A percentile compares a stretch with the other conserved stretches of the same genome.
These are phyloP conservation scores for Benthosema pterotum DNA, from an alignment of 2,797 vertebrate species.

Conservation along the genomic window DNA sequence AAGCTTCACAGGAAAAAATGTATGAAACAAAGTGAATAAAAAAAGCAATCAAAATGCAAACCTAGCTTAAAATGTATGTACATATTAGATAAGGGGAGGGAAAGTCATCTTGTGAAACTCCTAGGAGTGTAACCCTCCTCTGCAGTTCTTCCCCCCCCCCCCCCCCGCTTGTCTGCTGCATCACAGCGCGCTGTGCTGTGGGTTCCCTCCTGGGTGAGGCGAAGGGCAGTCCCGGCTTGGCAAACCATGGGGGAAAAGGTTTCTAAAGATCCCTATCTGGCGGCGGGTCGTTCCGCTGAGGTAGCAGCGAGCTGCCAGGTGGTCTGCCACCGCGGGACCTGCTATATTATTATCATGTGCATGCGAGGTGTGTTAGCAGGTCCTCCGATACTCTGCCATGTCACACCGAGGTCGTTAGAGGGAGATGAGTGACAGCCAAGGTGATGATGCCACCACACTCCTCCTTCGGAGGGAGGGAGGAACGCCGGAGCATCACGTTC, in stretches of 20 bases:
- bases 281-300: conserved; percentile 47
- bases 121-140: not conserved
- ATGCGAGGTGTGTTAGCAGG: conserved; percentile 46
- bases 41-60: too few species aligned
- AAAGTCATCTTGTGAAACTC: too few species aligned
- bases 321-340: too few species aligned
- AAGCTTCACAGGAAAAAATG: too few species aligned
- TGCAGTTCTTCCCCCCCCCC: conserved; percentile 9
- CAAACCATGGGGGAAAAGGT: conserved; percentile 25
- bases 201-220: conserved; percentile 20
- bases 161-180: too few species aligned
- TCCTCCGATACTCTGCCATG: conserved; percentile 51
- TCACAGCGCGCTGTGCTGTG: too few species aligned
- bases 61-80: too few species aligned
- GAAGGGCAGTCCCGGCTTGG: conserved; percentile 29
- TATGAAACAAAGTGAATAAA: too few species aligned
- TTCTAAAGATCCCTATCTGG: conserved; percentile 34
- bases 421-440: conserved; percentile 69
- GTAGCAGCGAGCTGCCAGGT: conserved; percentile 44
- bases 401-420: conserved; percentile 67
- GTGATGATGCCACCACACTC: conserved; percentile 59
- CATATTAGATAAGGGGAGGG: too few species aligned
- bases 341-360: too few species aligned
- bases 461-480: not conserved
- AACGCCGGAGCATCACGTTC: conserved; percentile 20